Conservation (phyloP, 2,888 invertebrate genomes). For the Thysanoteuthis rhombus region DNA sequence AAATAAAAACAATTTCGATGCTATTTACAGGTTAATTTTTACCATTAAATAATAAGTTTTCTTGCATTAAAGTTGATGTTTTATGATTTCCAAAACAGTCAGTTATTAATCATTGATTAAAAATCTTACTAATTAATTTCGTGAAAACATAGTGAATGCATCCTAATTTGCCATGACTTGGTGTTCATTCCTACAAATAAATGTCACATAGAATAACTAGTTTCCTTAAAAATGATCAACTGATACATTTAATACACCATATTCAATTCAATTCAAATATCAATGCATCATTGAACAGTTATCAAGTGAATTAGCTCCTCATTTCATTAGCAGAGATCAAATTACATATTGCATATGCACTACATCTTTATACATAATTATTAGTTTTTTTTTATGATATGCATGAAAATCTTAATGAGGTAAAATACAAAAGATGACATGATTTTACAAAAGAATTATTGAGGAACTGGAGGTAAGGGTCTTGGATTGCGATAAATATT, state of each 20-base stretch:
- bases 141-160: background rate
- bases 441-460: background rate
- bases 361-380: slow-evolving; percentile 12
- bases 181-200: background rate
- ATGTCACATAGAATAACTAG: background rate
- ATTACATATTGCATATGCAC: background rate
- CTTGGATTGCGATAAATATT: background rate
- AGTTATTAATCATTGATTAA: background rate
- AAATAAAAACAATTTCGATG: background rate
- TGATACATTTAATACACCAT: background rate
- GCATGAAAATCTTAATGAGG: background rate
- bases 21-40: background rate
- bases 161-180: background rate
- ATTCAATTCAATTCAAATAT: background rate
- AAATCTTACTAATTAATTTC: background rate
- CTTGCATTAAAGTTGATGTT: background rate
- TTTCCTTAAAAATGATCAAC: background rate
- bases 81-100: background rate
- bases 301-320: background rate
- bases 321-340: background rate
- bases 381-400: background rate
- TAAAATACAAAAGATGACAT: background rate
- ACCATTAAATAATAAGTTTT: background rate
- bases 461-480: background rate
- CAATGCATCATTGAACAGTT: background rate